Conservation (phyloP, 2,888 invertebrate genomes). For the Apodemia zela region DNA sequence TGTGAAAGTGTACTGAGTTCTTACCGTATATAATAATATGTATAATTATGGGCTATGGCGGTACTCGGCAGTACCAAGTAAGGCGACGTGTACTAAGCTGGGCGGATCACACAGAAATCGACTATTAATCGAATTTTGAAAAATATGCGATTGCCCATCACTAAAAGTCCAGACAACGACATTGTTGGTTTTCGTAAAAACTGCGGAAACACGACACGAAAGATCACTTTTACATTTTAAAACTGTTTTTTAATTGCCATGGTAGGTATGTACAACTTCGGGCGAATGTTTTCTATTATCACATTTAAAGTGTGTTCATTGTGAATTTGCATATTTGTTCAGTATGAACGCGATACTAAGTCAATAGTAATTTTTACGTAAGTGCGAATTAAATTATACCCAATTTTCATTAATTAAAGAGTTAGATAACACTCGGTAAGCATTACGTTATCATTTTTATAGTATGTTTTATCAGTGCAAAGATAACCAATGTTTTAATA, state of each 20-base stretch:
- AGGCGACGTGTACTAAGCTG: too few relatives aligned
- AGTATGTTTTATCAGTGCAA: background rate
- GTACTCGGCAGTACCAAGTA: too few relatives aligned
- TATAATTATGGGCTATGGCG: too few relatives aligned
- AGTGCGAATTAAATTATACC: conserved; percentile 25
- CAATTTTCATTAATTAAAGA: conserved; percentile 27
- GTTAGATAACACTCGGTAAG: conserved; percentile 23
- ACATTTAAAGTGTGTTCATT: background rate
- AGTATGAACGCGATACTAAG: background rate
- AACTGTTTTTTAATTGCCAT: background rate
- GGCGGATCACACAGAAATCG: too few relatives aligned
- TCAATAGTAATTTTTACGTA: conserved; percentile 19
- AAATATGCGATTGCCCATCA: background rate
- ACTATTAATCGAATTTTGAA: background rate
- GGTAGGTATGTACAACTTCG: background rate
- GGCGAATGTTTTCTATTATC: background rate
- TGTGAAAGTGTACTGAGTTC: too few relatives aligned
- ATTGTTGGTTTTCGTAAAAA: background rate
- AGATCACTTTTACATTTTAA: background rate
- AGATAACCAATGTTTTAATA: conserved; percentile 7
- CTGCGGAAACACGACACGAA: background rate
- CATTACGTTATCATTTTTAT: conserved; percentile 15
- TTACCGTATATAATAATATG: too few relatives aligned
- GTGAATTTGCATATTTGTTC: conserved; percentile 8
- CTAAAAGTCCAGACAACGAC: too few relatives aligned